These are phyloP conservation scores for Mormyrops boulengeri DNA, from an alignment of 2,797 vertebrate genomes.

Conservation along the genomic window DNA sequence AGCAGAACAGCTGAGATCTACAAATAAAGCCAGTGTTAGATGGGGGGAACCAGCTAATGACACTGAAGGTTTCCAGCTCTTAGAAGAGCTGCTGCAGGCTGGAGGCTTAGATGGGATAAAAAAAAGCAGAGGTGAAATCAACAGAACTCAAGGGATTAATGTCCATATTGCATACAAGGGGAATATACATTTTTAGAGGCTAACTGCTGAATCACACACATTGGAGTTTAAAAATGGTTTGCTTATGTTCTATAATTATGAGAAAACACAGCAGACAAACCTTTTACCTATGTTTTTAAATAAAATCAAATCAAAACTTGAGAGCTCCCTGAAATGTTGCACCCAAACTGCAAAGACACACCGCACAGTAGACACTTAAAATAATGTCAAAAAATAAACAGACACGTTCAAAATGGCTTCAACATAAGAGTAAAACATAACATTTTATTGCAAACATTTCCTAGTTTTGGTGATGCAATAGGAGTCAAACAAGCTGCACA, in stretches of 20 bases:
- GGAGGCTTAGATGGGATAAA: not conserved
- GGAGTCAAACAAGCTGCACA: constrained; percentile 9
- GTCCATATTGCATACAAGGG: not conserved
- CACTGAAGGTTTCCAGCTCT: not conserved
- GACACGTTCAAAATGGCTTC: not conserved
- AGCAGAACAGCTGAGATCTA: constrained; percentile 23
- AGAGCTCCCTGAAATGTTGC: not conserved
- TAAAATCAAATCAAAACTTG: not conserved
- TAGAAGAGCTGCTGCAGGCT: not conserved
- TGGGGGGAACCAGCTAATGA: not conserved
- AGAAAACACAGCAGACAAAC: not conserved
- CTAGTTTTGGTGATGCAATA: not conserved
- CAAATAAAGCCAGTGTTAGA: not conserved
- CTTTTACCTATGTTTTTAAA: not conserved
- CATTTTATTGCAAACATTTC: constrained; percentile 14
- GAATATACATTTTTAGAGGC: not conserved
- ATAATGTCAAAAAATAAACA: not conserved
- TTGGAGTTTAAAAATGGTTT: not conserved
- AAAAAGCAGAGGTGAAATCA: not conserved
- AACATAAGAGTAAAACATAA: not conserved
- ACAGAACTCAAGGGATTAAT: not conserved
- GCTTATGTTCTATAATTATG: not conserved
- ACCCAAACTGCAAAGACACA: not conserved
- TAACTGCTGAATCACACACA: not conserved
- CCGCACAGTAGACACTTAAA: not conserved